Conservation (phyloP, 23 tunicate genomes). For the Diplosoma virens region DNA sequence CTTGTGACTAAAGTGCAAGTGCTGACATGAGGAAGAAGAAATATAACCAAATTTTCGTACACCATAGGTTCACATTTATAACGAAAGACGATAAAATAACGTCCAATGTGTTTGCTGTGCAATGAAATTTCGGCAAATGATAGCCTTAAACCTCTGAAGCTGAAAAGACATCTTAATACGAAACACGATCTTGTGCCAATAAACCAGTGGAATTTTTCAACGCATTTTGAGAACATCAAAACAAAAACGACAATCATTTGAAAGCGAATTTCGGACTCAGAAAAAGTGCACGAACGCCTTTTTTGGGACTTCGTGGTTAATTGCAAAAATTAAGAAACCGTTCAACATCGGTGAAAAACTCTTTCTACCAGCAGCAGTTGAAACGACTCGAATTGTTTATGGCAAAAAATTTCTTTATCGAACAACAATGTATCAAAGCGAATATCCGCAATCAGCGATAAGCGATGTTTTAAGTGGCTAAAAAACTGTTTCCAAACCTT, state of each 20-base stretch:
- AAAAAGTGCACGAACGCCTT: slow-evolving; percentile 48
- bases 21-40: neutral
- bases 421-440: slow-evolving; percentile 53
- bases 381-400: slow-evolving; percentile 39
- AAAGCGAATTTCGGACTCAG: slow-evolving; percentile 15
- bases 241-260: no score
- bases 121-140: slow-evolving; percentile 23
- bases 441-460: no score
- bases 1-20: neutral
- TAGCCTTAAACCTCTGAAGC: slow-evolving; percentile 31
- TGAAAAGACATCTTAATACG: slow-evolving; percentile 63
- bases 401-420: slow-evolving; percentile 47
- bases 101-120: slow-evolving; percentile 7
- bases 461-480: no score
- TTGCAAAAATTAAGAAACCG: slow-evolving; percentile 44
- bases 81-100: no score
- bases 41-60: neutral
- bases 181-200: slow-evolving; percentile 45
- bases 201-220: slow-evolving; percentile 43
- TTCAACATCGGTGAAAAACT: slow-evolving; percentile 38
- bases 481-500: no score
- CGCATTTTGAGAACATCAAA: no score
- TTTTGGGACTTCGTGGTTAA: no score
- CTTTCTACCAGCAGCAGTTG: slow-evolving; percentile 38
- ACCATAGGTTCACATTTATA: neutral